phyloP scores from a whole-genome alignment of 2,113 vertebrate species.

The Silurus asotus region DNA sequence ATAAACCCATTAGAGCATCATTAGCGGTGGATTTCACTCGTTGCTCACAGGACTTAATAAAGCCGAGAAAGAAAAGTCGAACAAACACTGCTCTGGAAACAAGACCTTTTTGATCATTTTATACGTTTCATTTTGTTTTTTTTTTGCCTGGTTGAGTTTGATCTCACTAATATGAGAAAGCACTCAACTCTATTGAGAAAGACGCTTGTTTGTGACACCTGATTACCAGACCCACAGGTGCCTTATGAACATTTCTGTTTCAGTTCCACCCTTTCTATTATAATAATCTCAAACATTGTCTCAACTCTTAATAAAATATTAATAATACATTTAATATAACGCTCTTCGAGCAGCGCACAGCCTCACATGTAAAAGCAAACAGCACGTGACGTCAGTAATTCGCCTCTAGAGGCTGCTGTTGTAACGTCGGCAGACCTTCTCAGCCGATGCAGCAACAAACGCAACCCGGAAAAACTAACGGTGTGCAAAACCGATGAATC shows the following conservation, averaged over 20 bases:
- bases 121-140: background rate
- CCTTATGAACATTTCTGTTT: background rate
- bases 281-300: background rate
- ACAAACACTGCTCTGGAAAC: conserved; percentile 32
- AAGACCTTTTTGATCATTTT: conserved; percentile 9
- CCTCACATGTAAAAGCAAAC: too few species aligned
- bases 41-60: conserved; percentile 30
- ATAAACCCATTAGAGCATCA: conserved; percentile 47
- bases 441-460: too few species aligned
- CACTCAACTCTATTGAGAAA: background rate
- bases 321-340: too few species aligned
- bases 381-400: too few species aligned
- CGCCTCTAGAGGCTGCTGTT: too few species aligned
- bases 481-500: too few species aligned
- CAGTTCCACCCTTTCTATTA: background rate
- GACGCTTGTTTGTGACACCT: background rate
- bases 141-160: background rate
- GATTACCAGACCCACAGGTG: too few species aligned
- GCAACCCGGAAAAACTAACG: too few species aligned
- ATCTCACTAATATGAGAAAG: conserved; percentile 3
- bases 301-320: too few species aligned
- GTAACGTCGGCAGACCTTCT: too few species aligned
- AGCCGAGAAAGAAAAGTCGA: background rate
- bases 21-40: conserved; percentile 44
- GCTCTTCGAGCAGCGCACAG: too few species aligned